These are phyloP conservation scores for Meiosimyza platycephala DNA, from an alignment of 2,888 invertebrate genomes.

Conservation along the genomic window DNA sequence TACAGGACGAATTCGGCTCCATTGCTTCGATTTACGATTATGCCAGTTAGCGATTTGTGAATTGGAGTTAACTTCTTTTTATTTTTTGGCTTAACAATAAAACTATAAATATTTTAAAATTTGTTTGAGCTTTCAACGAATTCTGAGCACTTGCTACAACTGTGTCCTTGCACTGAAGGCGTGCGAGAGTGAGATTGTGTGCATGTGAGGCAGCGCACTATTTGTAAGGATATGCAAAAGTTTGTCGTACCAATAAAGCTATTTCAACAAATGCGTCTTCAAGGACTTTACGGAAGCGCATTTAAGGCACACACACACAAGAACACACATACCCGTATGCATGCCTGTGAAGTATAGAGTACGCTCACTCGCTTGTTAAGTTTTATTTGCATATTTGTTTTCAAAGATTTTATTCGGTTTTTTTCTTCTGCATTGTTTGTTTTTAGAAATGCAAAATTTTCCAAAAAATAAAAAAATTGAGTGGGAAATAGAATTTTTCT, in stretches of 20 bases:
- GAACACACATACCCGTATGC: background rate
- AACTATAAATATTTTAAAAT: constrained; percentile 59
- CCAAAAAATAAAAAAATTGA: too few relatives aligned
- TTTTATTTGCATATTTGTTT: constrained; percentile 34
- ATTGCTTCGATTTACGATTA: constrained; percentile 48
- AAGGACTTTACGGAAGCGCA: constrained; percentile 7
- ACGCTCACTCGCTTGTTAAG: background rate
- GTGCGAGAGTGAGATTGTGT: constrained; percentile 15
- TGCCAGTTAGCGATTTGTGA: constrained; percentile 60
- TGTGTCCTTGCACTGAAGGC: constrained; percentile 40
- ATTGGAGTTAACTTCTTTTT: constrained; percentile 47
- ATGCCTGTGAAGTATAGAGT: background rate
- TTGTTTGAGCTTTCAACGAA: constrained; percentile 42
- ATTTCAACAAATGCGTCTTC: constrained; percentile 15
- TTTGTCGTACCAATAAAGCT: constrained; percentile 50
- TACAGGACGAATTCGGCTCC: too few relatives aligned
- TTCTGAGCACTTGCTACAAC: background rate
- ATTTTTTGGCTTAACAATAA: constrained; percentile 51
- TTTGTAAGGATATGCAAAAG: constrained; percentile 62
- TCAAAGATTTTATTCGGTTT: background rate
- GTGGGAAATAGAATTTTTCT: too few relatives aligned
- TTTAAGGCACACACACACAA: background rate
- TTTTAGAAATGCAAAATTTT: constrained; percentile 27
- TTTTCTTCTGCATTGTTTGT: constrained; percentile 29
- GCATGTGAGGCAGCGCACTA: constrained; percentile 40